Percentiles rank a stretch among this genome's conserved stretches.
phyloP scores from a whole-genome alignment of 2,888 invertebrate species.

The Lordiphosa andalusiaca region DNA sequence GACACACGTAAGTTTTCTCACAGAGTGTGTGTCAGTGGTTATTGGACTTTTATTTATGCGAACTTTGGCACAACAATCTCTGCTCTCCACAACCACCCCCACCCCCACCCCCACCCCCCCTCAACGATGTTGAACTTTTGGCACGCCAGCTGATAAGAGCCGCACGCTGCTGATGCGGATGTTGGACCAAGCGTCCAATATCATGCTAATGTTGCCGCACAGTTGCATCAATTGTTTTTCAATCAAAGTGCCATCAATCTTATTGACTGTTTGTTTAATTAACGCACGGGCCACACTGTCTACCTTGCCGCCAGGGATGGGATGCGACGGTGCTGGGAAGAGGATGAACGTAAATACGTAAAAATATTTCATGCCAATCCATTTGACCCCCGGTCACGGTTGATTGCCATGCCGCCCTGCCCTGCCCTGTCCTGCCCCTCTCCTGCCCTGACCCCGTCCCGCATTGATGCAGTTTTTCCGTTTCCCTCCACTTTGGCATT shows the following conservation, averaged over 20 bases:
- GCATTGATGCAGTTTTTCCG: conserved; percentile 42
- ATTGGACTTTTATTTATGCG: conserved; percentile 63
- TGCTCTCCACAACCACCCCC: conserved; percentile 12
- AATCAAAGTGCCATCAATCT: conserved; percentile 79
- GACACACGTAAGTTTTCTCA: conserved; percentile 25
- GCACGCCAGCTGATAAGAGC: conserved; percentile 59
- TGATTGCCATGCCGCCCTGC: conserved; percentile 48
- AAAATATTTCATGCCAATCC: conserved; percentile 51
- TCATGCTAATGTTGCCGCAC: conserved; percentile 70
- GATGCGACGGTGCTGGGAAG: conserved; percentile 7
- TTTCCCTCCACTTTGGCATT: conserved; percentile 45
- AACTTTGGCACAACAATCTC: conserved; percentile 46
- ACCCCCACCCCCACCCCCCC: conserved; percentile 22
- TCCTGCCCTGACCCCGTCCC: conserved; percentile 6
- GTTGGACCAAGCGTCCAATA: conserved; percentile 52
- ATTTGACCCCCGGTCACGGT: conserved; percentile 63
- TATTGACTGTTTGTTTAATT: conserved; percentile 70
- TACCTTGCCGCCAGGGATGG: conserved; percentile 33
- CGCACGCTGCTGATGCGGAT: conserved; percentile 38
- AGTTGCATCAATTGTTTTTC: conserved; percentile 79
- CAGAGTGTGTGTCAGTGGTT: conserved; percentile 43
- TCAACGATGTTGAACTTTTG: conserved; percentile 56
- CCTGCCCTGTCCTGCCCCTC: conserved; percentile 2
- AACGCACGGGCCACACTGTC: conserved; percentile 59
- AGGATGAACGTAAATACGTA: conserved; percentile 35